These are phyloP conservation scores for Chrysopilus asiliformis DNA, from an alignment of 2,888 invertebrate genomes.

Conservation along the genomic window DNA sequence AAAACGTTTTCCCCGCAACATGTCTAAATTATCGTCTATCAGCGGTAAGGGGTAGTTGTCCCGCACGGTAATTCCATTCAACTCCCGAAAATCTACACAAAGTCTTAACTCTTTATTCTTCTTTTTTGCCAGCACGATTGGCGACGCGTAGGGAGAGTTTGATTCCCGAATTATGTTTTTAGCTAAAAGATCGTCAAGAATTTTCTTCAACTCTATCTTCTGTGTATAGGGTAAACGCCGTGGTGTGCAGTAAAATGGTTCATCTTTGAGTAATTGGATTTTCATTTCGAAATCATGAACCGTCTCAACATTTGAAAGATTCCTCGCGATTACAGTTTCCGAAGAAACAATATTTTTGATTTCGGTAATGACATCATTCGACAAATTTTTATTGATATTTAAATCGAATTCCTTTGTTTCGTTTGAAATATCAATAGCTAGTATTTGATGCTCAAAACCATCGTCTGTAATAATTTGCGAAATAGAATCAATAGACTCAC, in stretches of 20 bases:
- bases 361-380: too few relatives aligned
- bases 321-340: background rate
- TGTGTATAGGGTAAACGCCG: background rate
- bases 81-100: constrained; percentile 14
- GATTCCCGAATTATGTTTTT: constrained; percentile 11
- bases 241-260: background rate
- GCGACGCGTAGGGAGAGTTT: constrained; percentile 14
- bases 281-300: background rate
- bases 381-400: too few relatives aligned
- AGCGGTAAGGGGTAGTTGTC: constrained; percentile 15
- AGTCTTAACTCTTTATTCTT: constrained; percentile 14
- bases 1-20: constrained; percentile 13
- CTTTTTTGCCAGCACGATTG: constrained; percentile 14
- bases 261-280: background rate
- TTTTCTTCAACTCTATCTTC: background rate
- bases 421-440: too few relatives aligned
- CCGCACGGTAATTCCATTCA: constrained; percentile 13
- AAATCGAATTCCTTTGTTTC: too few relatives aligned
- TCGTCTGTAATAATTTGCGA: too few relatives aligned
- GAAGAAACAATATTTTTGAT: too few relatives aligned
- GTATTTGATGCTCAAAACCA: too few relatives aligned
- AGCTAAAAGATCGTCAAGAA: background rate
- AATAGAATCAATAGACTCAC: too few relatives aligned
- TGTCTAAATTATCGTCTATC: constrained; percentile 14
- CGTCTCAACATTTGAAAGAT: too few relatives aligned